Evolutionary conservation across 2,113 vertebrate species (phyloP).

Genomic region (Oncorhynchus mykiss): DNA sequence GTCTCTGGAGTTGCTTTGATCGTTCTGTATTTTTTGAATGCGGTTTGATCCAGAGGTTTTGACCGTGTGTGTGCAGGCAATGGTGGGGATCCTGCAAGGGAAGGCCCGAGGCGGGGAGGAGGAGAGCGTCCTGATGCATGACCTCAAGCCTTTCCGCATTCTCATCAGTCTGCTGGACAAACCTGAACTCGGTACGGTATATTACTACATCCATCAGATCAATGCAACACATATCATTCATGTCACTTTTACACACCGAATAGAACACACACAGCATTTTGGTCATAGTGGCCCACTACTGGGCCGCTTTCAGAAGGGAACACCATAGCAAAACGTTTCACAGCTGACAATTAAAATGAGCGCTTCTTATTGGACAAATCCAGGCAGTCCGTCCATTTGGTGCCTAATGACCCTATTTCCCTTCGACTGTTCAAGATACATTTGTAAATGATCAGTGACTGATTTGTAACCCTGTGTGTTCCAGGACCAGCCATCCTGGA

Average conservation of each 20-base stretch:
- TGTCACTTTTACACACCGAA: not conserved
- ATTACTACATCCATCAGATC: not conserved
- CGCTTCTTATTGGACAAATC: no score
- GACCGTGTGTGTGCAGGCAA: constrained; percentile 78
- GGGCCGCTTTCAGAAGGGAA: not conserved
- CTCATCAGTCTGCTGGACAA: constrained; percentile 98
- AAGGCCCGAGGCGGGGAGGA: constrained; percentile 87
- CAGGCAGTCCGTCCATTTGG: no score
- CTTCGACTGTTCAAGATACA: not conserved
- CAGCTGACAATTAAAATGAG: not conserved
- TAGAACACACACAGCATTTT: not conserved
- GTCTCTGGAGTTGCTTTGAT: not conserved
- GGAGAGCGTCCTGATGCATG: constrained; percentile 91
- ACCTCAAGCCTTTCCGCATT: constrained; percentile 97
- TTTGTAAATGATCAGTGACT: no score
- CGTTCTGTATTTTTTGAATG: constrained; percentile 5
- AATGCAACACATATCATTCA: not conserved
- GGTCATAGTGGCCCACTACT: not conserved
- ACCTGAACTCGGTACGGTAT: constrained; percentile 88
- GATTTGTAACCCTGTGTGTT: not conserved
- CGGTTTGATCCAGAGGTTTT: not conserved
- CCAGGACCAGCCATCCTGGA: constrained; percentile 95
- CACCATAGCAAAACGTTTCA: not conserved
- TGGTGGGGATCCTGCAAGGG: constrained; percentile 95
- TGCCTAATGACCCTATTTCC: no score